phyloP scores from a whole-genome alignment of 1,140 invertebrate species.

The Ceratina australensis region DNA sequence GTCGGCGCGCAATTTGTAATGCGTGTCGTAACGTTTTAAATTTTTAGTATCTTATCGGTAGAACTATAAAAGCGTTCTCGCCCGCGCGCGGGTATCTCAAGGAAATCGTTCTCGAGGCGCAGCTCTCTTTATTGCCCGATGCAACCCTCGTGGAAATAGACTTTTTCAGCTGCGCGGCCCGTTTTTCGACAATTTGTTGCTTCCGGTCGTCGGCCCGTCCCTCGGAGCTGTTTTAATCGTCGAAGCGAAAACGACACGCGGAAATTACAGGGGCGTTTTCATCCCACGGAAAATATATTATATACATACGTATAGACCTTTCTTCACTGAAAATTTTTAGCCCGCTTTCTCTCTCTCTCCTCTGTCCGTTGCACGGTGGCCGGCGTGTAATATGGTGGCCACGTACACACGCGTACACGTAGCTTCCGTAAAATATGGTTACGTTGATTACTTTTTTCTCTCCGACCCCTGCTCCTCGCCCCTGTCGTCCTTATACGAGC shows the following conservation, averaged over 20 bases:
- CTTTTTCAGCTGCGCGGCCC: background rate
- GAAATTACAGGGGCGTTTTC: conserved; percentile 31
- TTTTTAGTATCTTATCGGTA: conserved; percentile 6
- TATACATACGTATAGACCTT: conserved; percentile 18
- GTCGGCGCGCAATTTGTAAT: background rate
- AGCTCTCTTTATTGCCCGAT: background rate
- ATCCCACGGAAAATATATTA: conserved; percentile 27
- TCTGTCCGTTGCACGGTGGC: conserved; percentile 32
- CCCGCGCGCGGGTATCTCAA: background rate
- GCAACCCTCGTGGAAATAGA: too few species aligned
- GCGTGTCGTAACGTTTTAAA: background rate
- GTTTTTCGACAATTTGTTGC: background rate
- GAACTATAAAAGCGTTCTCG: conserved; percentile 1
- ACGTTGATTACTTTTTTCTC: conserved; percentile 53
- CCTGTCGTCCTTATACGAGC: conserved; percentile 38
- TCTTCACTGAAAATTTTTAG: conserved; percentile 25
- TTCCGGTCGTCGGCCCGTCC: background rate
- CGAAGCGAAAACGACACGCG: background rate
- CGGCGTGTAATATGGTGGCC: conserved; percentile 27
- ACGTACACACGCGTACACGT: conserved; percentile 27
- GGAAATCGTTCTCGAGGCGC: background rate
- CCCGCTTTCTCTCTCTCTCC: background rate
- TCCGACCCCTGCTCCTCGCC: background rate
- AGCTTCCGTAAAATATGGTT: conserved; percentile 53
- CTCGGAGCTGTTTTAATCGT: conserved; percentile 4